A percentile compares a stretch with the other conserved stretches of the same genome.
Evolutionary conservation across 2,113 vertebrate species (phyloP).

Genomic region (Microcebus murinus): DNA sequence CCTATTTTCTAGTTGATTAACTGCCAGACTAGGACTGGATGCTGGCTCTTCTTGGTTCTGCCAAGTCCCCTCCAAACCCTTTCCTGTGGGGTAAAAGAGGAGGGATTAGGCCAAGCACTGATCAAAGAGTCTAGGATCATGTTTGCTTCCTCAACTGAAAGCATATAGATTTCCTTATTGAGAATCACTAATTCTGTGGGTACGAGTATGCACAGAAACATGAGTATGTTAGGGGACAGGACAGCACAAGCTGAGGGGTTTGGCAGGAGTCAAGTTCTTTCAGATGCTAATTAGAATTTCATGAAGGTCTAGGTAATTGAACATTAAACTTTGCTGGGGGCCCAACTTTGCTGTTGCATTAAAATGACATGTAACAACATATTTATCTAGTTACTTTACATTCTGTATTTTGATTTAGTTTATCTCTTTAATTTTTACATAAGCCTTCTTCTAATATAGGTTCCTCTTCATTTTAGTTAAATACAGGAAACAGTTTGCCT

Average conservation of each 20-base stretch:
- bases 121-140: neutral
- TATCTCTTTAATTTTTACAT: neutral
- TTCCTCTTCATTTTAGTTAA: neutral
- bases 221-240: neutral
- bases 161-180: neutral
- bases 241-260: neutral
- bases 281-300: neutral
- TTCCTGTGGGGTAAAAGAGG: neutral
- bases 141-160: neutral
- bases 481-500: neutral
- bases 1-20: neutral
- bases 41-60: neutral
- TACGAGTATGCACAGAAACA: neutral
- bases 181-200: neutral
- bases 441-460: neutral
- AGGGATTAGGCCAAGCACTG: neutral
- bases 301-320: neutral
- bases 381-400: neutral
- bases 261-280: neutral
- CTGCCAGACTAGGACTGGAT: neutral
- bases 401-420: neutral
- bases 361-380: neutral
- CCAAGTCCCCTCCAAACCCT: neutral
- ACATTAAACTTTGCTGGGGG: conserved; percentile 4
- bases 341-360: neutral